A percentile compares a stretch with the other conserved stretches of the same genome.
phyloP scores from a whole-genome alignment of 2,113 vertebrate species.

The Columba livia region DNA sequence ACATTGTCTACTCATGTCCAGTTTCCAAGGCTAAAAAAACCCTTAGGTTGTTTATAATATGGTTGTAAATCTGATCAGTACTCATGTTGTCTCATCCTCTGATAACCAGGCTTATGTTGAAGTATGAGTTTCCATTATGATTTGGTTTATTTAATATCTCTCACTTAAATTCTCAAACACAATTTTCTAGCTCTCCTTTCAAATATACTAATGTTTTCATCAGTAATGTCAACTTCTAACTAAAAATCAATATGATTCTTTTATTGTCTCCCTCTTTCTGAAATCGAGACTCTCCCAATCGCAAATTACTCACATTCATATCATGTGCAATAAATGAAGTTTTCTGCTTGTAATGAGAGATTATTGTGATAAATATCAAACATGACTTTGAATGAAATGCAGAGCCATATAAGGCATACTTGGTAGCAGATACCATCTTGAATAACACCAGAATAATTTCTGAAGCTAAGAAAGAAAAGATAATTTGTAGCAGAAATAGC shows the following conservation, averaged over 20 bases:
- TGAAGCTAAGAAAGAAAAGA: not conserved
- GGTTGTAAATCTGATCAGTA: not conserved
- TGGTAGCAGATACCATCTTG: not conserved
- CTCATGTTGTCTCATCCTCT: not conserved
- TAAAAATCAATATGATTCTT: not conserved
- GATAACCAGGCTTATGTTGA: not conserved
- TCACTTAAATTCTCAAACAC: not conserved
- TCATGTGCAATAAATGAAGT: not conserved
- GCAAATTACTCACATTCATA: not conserved
- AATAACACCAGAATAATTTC: not conserved
- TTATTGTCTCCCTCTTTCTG: not conserved
- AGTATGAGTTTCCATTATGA: not conserved
- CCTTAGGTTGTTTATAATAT: not conserved
- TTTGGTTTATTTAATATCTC: not conserved
- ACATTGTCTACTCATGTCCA: not conserved
- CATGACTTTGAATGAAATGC: constrained; percentile 27
- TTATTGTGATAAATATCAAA: constrained; percentile 47
- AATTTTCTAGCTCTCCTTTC: not conserved
- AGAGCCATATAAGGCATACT: not conserved
- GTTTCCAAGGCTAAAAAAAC: not conserved
- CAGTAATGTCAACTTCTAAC: not conserved
- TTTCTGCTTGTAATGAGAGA: not conserved
- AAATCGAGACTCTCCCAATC: not conserved
- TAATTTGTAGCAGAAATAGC: constrained; percentile 11
- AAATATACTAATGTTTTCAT: not conserved